Evolutionary conservation across 2,113 vertebrate species (phyloP).

Genomic region (Gopherus evgoodei): DNA sequence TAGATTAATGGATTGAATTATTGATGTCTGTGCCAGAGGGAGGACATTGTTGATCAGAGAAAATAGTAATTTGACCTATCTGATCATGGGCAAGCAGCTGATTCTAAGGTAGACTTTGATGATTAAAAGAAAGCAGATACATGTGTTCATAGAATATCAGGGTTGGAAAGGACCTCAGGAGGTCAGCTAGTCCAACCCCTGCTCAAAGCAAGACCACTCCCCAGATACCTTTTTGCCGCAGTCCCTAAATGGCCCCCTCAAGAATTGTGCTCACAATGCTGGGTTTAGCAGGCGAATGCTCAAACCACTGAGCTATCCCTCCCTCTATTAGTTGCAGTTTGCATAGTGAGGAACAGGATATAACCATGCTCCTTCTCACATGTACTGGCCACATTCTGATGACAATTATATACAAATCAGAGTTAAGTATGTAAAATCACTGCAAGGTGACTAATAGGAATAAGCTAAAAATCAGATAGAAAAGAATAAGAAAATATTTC

Average conservation of each 20-base stretch:
- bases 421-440: not conserved
- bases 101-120: not conserved
- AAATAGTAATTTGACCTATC: slow-evolving; percentile 1
- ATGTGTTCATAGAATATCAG: not conserved
- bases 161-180: too few relatives aligned
- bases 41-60: not conserved
- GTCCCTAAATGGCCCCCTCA: too few relatives aligned
- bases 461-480: not conserved
- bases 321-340: not conserved
- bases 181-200: too few relatives aligned
- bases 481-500: not conserved
- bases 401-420: not conserved
- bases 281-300: too few relatives aligned
- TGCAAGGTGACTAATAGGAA: not conserved
- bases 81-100: not conserved
- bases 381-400: not conserved
- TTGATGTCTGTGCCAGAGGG: slow-evolving; percentile 9
- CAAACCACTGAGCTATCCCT: too few relatives aligned
- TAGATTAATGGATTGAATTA: not conserved
- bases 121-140: not conserved
- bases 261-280: too few relatives aligned
- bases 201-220: too few relatives aligned
- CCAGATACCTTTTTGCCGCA: too few relatives aligned
- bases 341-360: not conserved
- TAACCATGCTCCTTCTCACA: not conserved